Evolutionary conservation across 2,797 vertebrate genomes (phyloP).

Genomic region (Sylvilagus floridanus): DNA sequence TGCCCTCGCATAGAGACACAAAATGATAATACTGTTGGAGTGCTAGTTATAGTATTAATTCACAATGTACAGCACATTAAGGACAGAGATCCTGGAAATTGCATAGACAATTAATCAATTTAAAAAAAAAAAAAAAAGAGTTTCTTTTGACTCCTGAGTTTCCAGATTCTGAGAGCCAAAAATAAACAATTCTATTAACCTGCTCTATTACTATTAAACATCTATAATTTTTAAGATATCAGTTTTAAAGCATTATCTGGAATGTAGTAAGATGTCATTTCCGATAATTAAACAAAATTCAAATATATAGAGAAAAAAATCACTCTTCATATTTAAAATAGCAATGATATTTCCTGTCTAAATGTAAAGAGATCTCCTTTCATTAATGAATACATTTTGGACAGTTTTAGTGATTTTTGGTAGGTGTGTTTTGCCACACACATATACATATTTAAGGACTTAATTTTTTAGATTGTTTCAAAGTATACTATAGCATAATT

Average conservation of each 20-base stretch:
- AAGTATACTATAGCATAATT: neutral
- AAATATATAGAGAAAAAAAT: conserved; percentile 15
- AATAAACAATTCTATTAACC: conserved; percentile 12
- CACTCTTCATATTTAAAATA: conserved; percentile 35
- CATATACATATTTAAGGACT: neutral
- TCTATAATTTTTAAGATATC: conserved; percentile 16
- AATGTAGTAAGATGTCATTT: conserved; percentile 4
- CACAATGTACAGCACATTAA: too few relatives aligned
- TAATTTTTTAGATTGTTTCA: conserved; percentile 25
- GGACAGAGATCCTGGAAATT: too few relatives aligned
- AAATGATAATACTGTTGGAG: too few relatives aligned
- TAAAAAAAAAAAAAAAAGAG: too few relatives aligned
- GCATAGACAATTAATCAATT: too few relatives aligned
- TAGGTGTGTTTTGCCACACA: neutral
- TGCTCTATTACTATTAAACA: neutral
- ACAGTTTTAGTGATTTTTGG: neutral
- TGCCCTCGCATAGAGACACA: too few relatives aligned
- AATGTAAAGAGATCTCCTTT: neutral
- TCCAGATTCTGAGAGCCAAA: conserved; percentile 10
- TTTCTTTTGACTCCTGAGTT: neutral
- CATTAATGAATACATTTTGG: neutral
- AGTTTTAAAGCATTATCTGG: neutral
- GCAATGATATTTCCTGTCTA: neutral
- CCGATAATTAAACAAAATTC: conserved; percentile 47
- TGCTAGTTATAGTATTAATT: too few relatives aligned